Percentiles rank a stretch among this genome's conserved stretches.
Evolutionary conservation across 2,113 vertebrate genomes (phyloP).

Genomic region (Desmodus rotundus): DNA sequence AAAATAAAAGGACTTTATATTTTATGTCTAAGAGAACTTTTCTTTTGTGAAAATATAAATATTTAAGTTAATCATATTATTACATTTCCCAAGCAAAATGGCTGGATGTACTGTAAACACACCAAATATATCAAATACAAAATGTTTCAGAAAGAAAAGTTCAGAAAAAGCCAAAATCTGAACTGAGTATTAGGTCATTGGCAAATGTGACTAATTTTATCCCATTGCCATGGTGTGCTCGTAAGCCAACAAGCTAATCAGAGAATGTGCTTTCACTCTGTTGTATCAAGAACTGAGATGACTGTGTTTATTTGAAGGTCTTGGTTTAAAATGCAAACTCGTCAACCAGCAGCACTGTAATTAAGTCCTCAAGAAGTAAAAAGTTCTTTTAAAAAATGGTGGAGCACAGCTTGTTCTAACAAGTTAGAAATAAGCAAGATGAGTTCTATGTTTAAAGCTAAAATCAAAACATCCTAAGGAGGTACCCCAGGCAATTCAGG

Average conservation of each 20-base stretch:
- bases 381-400: conserved; percentile 45
- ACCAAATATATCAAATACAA: not conserved
- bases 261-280: conserved; percentile 18
- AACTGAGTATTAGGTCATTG: not conserved
- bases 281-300: conserved; percentile 34
- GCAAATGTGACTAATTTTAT: conserved; percentile 4
- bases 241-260: not conserved
- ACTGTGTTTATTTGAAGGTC: conserved; percentile 68
- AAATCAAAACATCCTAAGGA: conserved; percentile 7
- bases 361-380: conserved; percentile 57
- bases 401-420: conserved; percentile 20
- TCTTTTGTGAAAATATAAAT: conserved; percentile 6
- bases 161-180: not conserved
- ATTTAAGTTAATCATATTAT: not conserved
- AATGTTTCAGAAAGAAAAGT: not conserved
- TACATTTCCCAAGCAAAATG: conserved; percentile 19
- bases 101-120: not conserved
- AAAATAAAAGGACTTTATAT: not conserved
- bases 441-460: not conserved
- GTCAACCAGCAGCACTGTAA: conserved; percentile 42
- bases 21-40: not conserved
- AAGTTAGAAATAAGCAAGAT: conserved; percentile 27
- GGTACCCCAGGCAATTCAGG: not conserved
- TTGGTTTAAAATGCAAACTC: conserved; percentile 57
- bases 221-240: not conserved